Base-by-base conservation (phyloP, 2,113 vertebrate genomes). In the Speoplatyrhinus poulsoni region DNA sequence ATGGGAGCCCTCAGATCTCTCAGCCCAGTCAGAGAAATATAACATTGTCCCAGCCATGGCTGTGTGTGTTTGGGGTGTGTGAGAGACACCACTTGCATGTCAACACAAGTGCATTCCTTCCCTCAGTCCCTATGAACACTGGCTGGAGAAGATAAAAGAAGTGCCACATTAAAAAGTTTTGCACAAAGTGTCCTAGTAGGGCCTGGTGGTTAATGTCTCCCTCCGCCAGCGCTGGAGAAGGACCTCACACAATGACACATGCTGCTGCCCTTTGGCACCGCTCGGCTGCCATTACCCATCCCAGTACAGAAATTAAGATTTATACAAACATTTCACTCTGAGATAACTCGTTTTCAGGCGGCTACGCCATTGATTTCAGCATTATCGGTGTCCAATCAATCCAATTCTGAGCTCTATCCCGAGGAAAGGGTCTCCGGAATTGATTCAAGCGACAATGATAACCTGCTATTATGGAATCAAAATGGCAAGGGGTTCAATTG, bases 331-430 rank as follows among this genome's bases (percentile, higher is more conserved):
- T 80, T 88, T 90, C 77, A 83, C 74, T 76, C 78, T 32, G 80
- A 65, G 60, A 84, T 88, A 91, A 90, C 90, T 90, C 88, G 86
- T 90, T 90, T 90, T 86, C 77, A 82, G 89, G 89, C 84, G 87
- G 83, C 90, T 88, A 71, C 74, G 80, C 81, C 89, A 91, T 92
- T 83, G 90, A 93, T 92, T 92, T 90, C 87, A 77, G 83, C 87
- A 90, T 91, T 89, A 90, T 89, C 87, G 89, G 87, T 89, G 86
- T 84, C 79, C 69, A 63, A 92, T 92, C 90, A 92, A 93, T 93
- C 87, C 83, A 90, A 92, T 92, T 91, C 91, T 76, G 82, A 88
- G 86, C 88, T 89, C 84, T 85, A 87, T 85, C 85, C 82, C 80
- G 85, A 90, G 89, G 86, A 90, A 88, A 82, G 88, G 84, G 78